Base-by-base conservation (phyloP, 2,888 invertebrate genomes). In the Branchipolynoe longqiensis region DNA sequence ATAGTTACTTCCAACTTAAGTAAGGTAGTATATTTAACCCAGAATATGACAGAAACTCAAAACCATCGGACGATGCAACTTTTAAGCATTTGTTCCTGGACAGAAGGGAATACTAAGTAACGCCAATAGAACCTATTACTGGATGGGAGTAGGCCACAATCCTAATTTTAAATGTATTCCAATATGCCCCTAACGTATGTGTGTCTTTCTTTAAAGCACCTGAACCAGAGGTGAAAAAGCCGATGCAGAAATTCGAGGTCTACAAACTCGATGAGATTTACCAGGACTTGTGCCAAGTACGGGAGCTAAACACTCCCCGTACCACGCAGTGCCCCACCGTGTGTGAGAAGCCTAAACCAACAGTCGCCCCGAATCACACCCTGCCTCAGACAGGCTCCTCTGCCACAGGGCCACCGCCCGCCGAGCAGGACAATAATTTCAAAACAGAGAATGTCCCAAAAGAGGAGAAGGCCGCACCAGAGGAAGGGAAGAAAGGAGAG, bases 281-380 rank as follows among this genome's bases (percentile, higher is more conserved):
- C 78, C n/a, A 41, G 1, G 78, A 78, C 54, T 48, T 25, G 54
- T 41, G 41, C 48, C 54, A 48, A 18, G 18, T 78, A 25, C 25
- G 48, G 48, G 78, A 78, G 28, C 48, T 78, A n/a, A 78, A 78
- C 78, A 78, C 78, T 0, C 78, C 78, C 1, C 41, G 78, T 12
- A 78, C 41, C 25, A 8, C 40, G n/a, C 33, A 38, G 2, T 31
- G 8, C 8, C 25, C 62, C 12, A 31, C 22, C 25, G 28, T 14
- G 62, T 14, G 18, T 18, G 62, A 2, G 1, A 4, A 8, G 31
- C 62, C 28, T 25, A n/a, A 62, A 3, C 62, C 18, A 18, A 12
- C 62, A 2, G 62, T 1, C 3, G 25, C 3, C 62, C 3, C 18
- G 28, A 25, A 31, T 25, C 4, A 25, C 25, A 62, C 22, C 18